phyloP scores from a whole-genome alignment of 2,113 vertebrate species.

The Melanocharis versteri region DNA sequence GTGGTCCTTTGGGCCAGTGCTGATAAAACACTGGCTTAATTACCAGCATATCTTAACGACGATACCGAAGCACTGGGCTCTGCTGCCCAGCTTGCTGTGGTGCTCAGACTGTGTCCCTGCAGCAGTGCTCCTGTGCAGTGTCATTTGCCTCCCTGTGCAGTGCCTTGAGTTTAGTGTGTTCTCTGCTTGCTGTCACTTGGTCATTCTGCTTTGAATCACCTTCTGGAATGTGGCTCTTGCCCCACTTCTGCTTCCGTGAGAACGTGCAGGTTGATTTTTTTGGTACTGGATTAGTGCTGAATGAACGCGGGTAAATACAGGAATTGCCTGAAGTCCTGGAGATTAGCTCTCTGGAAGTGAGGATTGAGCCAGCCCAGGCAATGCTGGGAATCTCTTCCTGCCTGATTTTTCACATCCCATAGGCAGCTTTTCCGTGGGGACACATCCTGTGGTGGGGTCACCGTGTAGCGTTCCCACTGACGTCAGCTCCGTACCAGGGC shows the following conservation, averaged over 20 bases:
- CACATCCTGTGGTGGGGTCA: accelerated
- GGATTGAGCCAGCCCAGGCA: not conserved
- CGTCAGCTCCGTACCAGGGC: not conserved
- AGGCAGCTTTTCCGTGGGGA: not conserved
- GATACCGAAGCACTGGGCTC: not conserved
- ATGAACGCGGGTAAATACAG: not conserved
- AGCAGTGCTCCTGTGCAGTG: not conserved
- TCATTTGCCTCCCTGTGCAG: not conserved
- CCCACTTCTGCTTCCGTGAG: not conserved
- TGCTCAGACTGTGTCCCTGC: not conserved
- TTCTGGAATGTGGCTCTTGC: conserved; percentile 32
- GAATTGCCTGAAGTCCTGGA: conserved; percentile 26
- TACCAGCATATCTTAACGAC: not conserved
- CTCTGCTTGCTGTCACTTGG: accelerated
- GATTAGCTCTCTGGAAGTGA: not conserved
- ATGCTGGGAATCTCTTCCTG: not conserved
- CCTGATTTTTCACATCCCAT: not conserved
- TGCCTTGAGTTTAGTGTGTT: not conserved
- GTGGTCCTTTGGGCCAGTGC: not conserved
- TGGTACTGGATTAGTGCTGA: not conserved
- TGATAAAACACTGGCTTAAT: conserved; percentile 20
- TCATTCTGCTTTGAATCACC: not conserved
- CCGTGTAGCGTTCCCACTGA: accelerated
- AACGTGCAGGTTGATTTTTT: not conserved
- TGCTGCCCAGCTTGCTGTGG: not conserved